These are phyloP conservation scores for Gadus macrocephalus DNA, from an alignment of 2,113 vertebrate genomes.

Conservation along the genomic window DNA sequence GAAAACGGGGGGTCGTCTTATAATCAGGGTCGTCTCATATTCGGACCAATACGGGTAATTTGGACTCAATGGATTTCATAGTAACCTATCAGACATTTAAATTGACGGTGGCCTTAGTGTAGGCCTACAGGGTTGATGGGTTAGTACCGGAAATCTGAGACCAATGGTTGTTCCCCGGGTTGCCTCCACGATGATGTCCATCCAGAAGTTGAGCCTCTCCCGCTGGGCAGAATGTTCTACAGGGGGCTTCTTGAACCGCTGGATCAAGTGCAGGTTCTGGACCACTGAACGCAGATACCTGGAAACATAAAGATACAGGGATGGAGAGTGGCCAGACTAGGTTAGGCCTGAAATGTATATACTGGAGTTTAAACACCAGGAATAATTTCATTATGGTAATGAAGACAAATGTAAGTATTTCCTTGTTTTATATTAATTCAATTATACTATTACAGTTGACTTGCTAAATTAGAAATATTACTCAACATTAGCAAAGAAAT, in stretches of 20 bases:
- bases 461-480: background rate
- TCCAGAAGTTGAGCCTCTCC: slow-evolving; percentile 92
- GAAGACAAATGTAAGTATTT: too few species aligned
- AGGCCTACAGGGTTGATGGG: background rate
- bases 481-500: background rate
- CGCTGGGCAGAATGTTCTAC: slow-evolving; percentile 81
- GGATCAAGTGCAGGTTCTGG: slow-evolving; percentile 90
- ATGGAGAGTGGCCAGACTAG: background rate
- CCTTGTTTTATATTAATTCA: too few species aligned
- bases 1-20: too few species aligned
- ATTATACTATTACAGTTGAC: too few species aligned
- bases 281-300: slow-evolving; percentile 94
- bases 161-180: slow-evolving; percentile 81
- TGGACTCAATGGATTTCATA: too few species aligned
- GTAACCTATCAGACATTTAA: background rate
- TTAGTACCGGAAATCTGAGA: slow-evolving; percentile 88
- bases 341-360: background rate
- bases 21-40: too few species aligned
- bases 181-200: slow-evolving; percentile 95
- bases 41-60: background rate
- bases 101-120: background rate
- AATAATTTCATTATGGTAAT: too few species aligned
- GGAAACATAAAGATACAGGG: slow-evolving; percentile 7
- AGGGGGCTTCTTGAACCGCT: slow-evolving; percentile 84
- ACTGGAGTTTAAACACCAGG: too few species aligned